Evolutionary conservation across 2,113 vertebrate species (phyloP).

Genomic region (Aptenodytes patagonicus): DNA sequence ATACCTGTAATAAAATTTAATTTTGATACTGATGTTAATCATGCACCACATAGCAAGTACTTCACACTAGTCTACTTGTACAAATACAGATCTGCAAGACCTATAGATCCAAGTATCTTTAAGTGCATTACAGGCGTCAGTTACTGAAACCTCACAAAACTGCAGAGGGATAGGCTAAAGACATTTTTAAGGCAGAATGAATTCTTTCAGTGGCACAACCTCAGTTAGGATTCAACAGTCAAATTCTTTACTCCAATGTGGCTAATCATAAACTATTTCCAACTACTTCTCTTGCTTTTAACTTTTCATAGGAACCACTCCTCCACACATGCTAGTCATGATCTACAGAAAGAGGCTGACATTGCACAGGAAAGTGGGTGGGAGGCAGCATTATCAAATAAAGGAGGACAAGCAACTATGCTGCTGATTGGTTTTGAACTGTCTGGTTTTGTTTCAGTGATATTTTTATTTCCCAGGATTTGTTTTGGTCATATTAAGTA

Average conservation of each 20-base stretch:
- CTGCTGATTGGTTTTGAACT: neutral
- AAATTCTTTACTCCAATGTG: neutral
- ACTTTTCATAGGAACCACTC: neutral
- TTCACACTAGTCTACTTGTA: neutral
- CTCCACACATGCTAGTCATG: neutral
- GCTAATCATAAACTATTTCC: neutral
- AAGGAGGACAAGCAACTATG: neutral
- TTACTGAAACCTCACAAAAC: neutral
- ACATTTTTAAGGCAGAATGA: neutral
- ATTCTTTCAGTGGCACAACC: neutral
- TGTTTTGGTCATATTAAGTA: neutral
- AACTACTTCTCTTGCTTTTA: neutral
- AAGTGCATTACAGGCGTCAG: neutral
- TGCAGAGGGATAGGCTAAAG: neutral
- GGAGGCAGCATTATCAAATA: neutral
- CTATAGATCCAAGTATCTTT: neutral
- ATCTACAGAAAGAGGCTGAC: neutral
- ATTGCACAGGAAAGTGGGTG: neutral
- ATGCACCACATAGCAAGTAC: neutral
- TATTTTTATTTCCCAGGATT: neutral
- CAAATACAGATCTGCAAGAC: neutral
- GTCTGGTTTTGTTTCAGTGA: neutral
- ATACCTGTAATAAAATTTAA: neutral
- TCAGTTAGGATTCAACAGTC: neutral
- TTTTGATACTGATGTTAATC: neutral